Evolutionary conservation across 2,113 vertebrate genomes (phyloP).

Genomic region (Aegithalos caudatus): DNA sequence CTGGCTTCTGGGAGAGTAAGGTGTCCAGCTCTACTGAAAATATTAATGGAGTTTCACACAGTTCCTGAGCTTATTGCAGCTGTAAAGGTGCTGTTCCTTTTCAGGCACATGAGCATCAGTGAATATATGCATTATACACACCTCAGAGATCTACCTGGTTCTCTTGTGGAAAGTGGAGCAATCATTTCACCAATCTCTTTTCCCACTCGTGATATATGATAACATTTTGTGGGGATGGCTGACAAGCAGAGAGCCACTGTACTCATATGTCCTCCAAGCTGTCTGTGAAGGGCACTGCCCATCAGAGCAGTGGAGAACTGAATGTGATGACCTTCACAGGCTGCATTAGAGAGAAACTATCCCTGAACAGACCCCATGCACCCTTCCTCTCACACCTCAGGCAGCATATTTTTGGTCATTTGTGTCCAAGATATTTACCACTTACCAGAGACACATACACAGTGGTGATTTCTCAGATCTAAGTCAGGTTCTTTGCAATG

Average conservation of each 20-base stretch:
- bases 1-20: not conserved
- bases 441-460: rapidly evolving
- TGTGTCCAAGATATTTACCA: not conserved
- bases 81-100: not conserved
- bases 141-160: rapidly evolving
- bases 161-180: not conserved
- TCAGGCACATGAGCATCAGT: not conserved
- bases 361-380: not conserved
- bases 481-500: not conserved
- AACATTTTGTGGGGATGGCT: not conserved
- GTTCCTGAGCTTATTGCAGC: not conserved
- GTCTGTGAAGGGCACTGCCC: not conserved
- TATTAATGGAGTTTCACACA: not conserved
- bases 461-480: not conserved
- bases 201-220: not conserved
- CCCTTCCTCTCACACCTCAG: not conserved
- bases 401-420: not conserved
- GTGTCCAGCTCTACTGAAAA: not conserved
- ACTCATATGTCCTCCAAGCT: not conserved
- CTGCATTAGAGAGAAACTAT: not conserved
- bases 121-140: not conserved
- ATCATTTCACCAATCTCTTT: not conserved
- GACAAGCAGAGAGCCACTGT: not conserved
- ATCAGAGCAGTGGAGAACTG: not conserved
- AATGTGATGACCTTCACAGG: not conserved